Evolutionary conservation across 2,797 vertebrate genomes (phyloP).

Genomic region (Tadarida brasiliensis): DNA sequence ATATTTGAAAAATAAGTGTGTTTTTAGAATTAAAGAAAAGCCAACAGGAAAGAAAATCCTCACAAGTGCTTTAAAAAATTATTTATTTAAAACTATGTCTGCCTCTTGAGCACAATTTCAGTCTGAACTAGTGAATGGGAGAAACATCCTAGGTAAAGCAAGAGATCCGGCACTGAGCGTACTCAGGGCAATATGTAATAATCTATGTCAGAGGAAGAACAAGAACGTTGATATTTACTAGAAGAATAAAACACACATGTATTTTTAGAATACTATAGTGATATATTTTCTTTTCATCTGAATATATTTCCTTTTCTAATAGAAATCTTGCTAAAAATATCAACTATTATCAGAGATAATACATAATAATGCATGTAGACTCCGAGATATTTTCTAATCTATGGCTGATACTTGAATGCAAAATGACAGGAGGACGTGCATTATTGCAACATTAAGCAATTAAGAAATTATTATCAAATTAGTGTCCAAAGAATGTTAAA

Average conservation of each 20-base stretch:
- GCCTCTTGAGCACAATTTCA: neutral
- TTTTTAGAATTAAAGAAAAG: slow-evolving; percentile 53
- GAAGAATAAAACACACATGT: neutral
- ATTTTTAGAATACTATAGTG: slow-evolving; percentile 18
- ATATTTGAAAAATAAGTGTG: slow-evolving; percentile 14
- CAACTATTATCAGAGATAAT: neutral
- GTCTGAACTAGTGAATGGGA: neutral
- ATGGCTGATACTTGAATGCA: neutral
- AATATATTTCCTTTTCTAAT: slow-evolving; percentile 25
- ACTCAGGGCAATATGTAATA: neutral
- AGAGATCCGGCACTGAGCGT: neutral
- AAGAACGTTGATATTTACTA: neutral
- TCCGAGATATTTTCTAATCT: slow-evolving; percentile 49
- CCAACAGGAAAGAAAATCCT: neutral
- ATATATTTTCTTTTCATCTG: slow-evolving; percentile 30
- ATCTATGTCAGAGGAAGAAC: neutral
- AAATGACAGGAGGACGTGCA: slow-evolving; percentile 32
- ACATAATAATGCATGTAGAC: neutral
- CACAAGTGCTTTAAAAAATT: neutral
- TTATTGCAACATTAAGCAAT: slow-evolving; percentile 52
- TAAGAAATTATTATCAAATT: slow-evolving; percentile 52
- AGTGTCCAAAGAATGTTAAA: neutral
- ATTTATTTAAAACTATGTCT: slow-evolving; percentile 16
- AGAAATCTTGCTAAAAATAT: slow-evolving; percentile 61
- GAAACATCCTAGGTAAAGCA: neutral